Evolutionary conservation across 2,113 vertebrate species (phyloP).

Genomic region (Puffinus mauretanicus): DNA sequence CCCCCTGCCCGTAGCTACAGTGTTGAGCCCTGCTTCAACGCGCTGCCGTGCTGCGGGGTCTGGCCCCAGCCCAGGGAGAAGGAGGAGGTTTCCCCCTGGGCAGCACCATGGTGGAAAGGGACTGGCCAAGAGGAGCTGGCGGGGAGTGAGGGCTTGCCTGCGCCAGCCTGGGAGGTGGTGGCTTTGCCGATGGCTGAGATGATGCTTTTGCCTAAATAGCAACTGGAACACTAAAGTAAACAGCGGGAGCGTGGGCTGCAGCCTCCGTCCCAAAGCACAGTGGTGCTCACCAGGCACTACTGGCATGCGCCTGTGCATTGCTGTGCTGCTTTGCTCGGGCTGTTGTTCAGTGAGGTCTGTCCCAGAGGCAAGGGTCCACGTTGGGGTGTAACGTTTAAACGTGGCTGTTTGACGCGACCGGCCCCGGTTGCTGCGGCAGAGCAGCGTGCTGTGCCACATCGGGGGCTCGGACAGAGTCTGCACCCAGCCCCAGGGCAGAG

Average conservation of each 20-base stretch:
- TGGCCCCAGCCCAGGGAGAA: not conserved
- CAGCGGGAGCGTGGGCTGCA: fast-evolving
- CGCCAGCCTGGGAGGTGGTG: not conserved
- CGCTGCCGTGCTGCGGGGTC: fast-evolving
- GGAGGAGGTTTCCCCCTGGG: not conserved
- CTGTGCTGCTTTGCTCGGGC: not conserved
- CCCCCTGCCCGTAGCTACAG: fast-evolving
- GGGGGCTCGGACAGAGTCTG: fast-evolving
- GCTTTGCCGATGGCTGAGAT: not conserved
- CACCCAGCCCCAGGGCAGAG: not conserved
- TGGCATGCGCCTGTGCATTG: fast-evolving
- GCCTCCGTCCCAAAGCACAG: not conserved
- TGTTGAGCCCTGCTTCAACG: not conserved
- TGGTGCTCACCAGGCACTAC: not conserved
- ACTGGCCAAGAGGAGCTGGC: not conserved
- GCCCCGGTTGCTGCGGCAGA: fast-evolving
- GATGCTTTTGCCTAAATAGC: not conserved
- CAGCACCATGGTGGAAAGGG: not conserved
- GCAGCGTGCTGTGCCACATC: fast-evolving
- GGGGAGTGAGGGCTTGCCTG: fast-evolving
- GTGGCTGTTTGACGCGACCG: not conserved
- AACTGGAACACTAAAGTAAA: not conserved
- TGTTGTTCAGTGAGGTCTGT: not conserved
- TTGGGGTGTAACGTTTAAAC: not conserved
- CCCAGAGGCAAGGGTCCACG: fast-evolving